Percentiles rank a stretch among this genome's conserved stretches.
phyloP scores from a whole-genome alignment of 1,140 invertebrate genomes.

The Dinoponera quadriceps region DNA sequence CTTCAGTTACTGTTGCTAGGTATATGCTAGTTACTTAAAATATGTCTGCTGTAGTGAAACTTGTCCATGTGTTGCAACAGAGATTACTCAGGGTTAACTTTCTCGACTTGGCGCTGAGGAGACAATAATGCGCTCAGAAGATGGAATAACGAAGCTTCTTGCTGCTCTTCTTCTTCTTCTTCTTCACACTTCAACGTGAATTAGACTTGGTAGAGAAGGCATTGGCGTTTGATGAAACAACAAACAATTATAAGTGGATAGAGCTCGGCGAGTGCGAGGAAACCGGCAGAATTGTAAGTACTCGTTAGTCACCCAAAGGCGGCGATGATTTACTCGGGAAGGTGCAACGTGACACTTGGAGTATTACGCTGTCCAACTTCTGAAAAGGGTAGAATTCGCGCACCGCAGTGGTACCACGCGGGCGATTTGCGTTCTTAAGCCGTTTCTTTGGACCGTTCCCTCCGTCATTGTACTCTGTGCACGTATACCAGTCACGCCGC shows the following conservation, averaged over 20 bases:
- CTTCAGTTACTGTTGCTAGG: too few relatives aligned
- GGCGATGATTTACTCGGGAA: conserved; percentile 35
- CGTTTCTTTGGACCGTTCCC: conserved; percentile 5
- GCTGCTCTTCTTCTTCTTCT: background rate
- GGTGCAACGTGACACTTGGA: conserved; percentile 21
- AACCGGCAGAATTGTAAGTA: conserved; percentile 31
- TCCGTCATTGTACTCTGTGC: background rate
- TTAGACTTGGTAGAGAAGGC: conserved; percentile 31
- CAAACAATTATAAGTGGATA: conserved; percentile 14
- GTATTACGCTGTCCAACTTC: conserved; percentile 14
- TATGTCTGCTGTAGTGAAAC: too few relatives aligned
- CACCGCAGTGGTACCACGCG: conserved; percentile 19
- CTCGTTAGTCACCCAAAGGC: conserved; percentile 24
- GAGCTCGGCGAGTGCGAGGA: background rate
- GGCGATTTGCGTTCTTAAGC: conserved; percentile 10
- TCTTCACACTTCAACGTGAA: background rate
- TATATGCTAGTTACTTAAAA: too few relatives aligned
- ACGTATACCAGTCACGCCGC: background rate
- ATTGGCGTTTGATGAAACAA: conserved; percentile 14
- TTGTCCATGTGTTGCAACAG: too few relatives aligned
- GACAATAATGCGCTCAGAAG: too few relatives aligned
- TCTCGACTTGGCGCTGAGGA: too few relatives aligned
- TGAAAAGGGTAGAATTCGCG: conserved; percentile 20
- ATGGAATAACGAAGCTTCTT: too few relatives aligned
- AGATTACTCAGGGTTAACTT: too few relatives aligned